These are phyloP conservation scores for Chironomus tentans DNA, from an alignment of 2,888 invertebrate species.

Conservation along the genomic window DNA sequence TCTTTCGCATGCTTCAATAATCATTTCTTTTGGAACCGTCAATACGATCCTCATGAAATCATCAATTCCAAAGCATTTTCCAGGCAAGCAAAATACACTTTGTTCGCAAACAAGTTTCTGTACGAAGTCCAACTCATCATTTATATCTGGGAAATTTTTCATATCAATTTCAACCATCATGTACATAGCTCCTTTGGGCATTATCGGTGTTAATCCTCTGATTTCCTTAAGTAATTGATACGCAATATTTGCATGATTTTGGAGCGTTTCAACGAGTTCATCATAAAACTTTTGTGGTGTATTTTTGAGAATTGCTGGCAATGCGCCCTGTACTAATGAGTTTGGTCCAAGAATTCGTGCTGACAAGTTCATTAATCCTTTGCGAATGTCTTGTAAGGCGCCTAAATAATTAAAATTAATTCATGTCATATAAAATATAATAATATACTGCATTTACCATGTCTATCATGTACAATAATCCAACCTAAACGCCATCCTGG, in stretches of 20 bases:
- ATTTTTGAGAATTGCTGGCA: slow-evolving; percentile 72
- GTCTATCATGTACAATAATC: slow-evolving; percentile 86
- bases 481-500: slow-evolving; percentile 98
- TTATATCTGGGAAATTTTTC: slow-evolving; percentile 67
- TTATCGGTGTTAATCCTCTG: slow-evolving; percentile 76
- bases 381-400: slow-evolving; percentile 50
- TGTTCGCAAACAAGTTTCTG: slow-evolving; percentile 83
- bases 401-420: slow-evolving; percentile 31
- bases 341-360: slow-evolving; percentile 87
- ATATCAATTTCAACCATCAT: slow-evolving; percentile 90
- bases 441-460: too few species aligned
- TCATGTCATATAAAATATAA: too few species aligned
- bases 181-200: slow-evolving; percentile 97
- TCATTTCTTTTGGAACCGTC: slow-evolving; percentile 78
- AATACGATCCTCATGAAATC: slow-evolving; percentile 90
- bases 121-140: slow-evolving; percentile 78
- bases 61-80: slow-evolving; percentile 85
- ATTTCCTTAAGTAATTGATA: slow-evolving; percentile 59
- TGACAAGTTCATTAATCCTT: slow-evolving; percentile 56
- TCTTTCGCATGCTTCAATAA: slow-evolving; percentile 77
- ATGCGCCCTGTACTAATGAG: slow-evolving; percentile 82
- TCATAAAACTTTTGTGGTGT: slow-evolving; percentile 83
- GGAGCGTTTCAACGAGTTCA: slow-evolving; percentile 44
- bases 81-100: slow-evolving; percentile 95
- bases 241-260: slow-evolving; percentile 74